These are phyloP conservation scores for Esox niger DNA, from an alignment of 2,113 vertebrate species.

Conservation along the genomic window DNA sequence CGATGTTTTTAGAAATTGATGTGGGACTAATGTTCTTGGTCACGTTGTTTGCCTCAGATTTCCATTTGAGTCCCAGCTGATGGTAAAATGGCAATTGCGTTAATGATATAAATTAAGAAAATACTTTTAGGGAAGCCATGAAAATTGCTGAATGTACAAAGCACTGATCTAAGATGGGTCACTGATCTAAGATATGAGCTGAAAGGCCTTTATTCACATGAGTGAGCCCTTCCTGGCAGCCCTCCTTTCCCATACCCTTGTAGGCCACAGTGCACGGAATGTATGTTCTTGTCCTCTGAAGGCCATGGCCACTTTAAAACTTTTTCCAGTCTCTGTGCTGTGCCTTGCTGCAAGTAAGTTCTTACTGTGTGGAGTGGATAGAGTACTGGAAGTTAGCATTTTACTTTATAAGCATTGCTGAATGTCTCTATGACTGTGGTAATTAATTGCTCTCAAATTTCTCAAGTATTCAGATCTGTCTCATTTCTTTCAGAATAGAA, in stretches of 20 bases:
- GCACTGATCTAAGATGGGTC: slow-evolving; percentile 26
- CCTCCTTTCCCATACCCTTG: slow-evolving; percentile 35
- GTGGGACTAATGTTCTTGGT: not conserved
- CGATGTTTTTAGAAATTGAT: not conserved
- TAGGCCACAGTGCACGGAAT: slow-evolving; percentile 14
- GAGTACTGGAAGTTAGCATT: too few species aligned
- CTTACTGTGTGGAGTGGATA: not conserved
- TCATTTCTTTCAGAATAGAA: too few species aligned
- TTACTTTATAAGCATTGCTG: slow-evolving; percentile 57
- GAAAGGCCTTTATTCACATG: slow-evolving; percentile 32
- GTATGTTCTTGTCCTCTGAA: slow-evolving; percentile 17
- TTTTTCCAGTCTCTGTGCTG: slow-evolving; percentile 15
- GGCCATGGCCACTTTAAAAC: slow-evolving; percentile 2
- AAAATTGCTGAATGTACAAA: slow-evolving; percentile 43
- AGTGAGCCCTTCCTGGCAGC: slow-evolving; percentile 36
- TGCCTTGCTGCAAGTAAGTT: slow-evolving; percentile 12
- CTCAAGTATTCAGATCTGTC: too few species aligned
- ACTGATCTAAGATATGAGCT: slow-evolving; percentile 26
- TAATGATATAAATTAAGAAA: slow-evolving; percentile 16
- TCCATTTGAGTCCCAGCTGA: slow-evolving; percentile 2
- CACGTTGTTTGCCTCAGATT: not conserved
- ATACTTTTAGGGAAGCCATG: slow-evolving; percentile 16
- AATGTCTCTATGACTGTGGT: slow-evolving; percentile 28
- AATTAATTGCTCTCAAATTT: too few species aligned
- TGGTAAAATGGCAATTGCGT: slow-evolving; percentile 13